These are phyloP conservation scores for Volucella bombylans DNA, from an alignment of 2,888 invertebrate species.

Conservation along the genomic window DNA sequence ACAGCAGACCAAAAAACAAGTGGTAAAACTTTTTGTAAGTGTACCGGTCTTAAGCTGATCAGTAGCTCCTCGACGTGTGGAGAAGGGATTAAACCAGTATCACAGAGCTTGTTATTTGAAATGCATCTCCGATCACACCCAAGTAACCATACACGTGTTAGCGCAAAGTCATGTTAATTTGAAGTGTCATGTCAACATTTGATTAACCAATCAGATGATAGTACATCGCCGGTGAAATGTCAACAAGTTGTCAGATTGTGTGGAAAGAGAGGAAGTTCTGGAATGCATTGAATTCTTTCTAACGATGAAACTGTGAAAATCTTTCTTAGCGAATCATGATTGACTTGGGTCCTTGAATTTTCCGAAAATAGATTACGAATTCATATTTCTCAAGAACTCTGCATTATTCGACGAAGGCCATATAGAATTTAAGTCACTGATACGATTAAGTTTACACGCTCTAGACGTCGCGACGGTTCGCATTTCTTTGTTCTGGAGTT, in stretches of 20 bases:
- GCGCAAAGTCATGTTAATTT: conserved; percentile 15
- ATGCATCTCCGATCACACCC: conserved; percentile 8
- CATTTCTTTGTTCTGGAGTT: conserved; percentile 3
- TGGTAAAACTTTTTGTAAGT: background rate
- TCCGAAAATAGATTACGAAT: no score
- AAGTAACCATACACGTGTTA: conserved; percentile 28
- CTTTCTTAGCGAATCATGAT: no score
- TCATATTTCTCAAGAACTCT: no score
- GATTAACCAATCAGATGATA: no score
- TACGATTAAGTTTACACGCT: background rate
- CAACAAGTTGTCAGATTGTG: no score
- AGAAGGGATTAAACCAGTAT: conserved; percentile 24
- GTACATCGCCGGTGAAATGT: no score
- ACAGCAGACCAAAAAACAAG: background rate
- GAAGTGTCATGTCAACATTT: background rate
- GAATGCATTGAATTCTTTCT: no score
- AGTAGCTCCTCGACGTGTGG: background rate
- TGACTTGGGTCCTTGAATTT: no score
- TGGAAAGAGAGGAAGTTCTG: no score
- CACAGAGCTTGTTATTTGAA: conserved; percentile 16
- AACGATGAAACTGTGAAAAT: no score
- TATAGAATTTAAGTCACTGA: background rate
- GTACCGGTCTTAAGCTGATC: conserved; percentile 13
- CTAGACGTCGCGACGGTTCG: background rate
- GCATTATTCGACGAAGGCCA: conserved; percentile 2